Evolutionary conservation across 1,140 invertebrate species (phyloP), one percentile per base, ranked within the genome.

Genomic region (Diprion similis): DNA sequence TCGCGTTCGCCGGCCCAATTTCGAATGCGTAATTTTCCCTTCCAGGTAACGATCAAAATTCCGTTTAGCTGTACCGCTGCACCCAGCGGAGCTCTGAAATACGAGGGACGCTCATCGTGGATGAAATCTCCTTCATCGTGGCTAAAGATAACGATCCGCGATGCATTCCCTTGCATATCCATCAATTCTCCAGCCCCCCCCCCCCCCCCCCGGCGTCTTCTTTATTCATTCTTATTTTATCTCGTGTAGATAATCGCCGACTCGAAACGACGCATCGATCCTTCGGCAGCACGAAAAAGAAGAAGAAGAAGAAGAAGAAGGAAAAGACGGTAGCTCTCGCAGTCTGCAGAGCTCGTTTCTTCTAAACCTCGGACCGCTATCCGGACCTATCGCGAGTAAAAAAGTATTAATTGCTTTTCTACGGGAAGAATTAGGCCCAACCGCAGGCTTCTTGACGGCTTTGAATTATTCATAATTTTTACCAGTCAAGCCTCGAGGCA

Each of bases 351-450:
- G 10, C 51, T 17, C 11, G 51, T 59, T 59, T 17, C n/a, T 17
- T 59, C 7, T 4, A 59, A 13, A 17, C 51, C 11, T 17, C n/a
- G 51, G 9, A 59, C 51, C 51, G 51, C 51, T 59, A 59, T 59
- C 11, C 51, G 51, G 51, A 59, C 51, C 51, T 13, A 59, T 59
- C 51, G n/a, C 51, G 51, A 59, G 51, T 59, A 59, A 59, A 59
- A 59, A 59, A 59, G 51, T 59, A 59, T 59, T 59, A 17, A 59
- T 59, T 59, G 51, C 51, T 59, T 59, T 59, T 59, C 51, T 59
- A 13, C 51, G 11, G 8, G 2, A 59, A 59, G n/a, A 59, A 13
- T 59, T 59, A 59, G 51, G 51, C 51, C 51, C 51, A 13, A 59
- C 51, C 11, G 51, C 51, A 15, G 51, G 51, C 51, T 59, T 17